Evolutionary conservation across 2,888 invertebrate genomes (phyloP).

Genomic region (Cheiracanthium punctorium): DNA sequence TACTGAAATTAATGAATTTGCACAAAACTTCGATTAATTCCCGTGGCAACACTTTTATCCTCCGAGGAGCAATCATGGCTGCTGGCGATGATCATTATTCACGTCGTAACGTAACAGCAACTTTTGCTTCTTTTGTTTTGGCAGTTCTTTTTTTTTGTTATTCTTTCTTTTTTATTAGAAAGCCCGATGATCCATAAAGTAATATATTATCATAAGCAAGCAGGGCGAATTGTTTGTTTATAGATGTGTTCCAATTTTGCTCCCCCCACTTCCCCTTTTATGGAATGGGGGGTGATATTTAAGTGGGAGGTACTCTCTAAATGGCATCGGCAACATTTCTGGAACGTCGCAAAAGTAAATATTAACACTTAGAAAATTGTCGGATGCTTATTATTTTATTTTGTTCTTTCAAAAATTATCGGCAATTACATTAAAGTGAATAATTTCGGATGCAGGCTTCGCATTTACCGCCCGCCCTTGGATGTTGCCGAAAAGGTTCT

Average conservation of each 20-base stretch:
- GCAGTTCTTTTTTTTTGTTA: too few species aligned
- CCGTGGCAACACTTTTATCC: constrained; percentile 52
- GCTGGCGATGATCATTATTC: neutral
- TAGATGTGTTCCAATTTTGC: neutral
- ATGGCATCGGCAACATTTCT: too few species aligned
- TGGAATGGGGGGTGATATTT: neutral
- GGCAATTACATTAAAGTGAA: too few species aligned
- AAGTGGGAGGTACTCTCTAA: neutral
- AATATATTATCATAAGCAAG: neutral
- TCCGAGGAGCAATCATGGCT: constrained; percentile 43
- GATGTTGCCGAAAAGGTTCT: too few species aligned
- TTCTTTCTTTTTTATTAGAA: neutral
- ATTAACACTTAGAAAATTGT: too few species aligned
- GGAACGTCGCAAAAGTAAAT: too few species aligned
- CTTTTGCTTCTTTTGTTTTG: too few species aligned
- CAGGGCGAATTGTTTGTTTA: neutral
- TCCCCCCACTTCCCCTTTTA: too few species aligned
- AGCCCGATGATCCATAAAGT: neutral
- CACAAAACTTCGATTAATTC: constrained; percentile 57
- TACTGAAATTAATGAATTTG: constrained; percentile 62
- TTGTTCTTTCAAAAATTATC: too few species aligned
- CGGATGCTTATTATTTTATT: too few species aligned
- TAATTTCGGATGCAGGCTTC: too few species aligned
- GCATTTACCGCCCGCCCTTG: too few species aligned
- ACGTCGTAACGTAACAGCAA: neutral